Conservation (phyloP, 2,888 invertebrate genomes). For the Muscina levida region DNA sequence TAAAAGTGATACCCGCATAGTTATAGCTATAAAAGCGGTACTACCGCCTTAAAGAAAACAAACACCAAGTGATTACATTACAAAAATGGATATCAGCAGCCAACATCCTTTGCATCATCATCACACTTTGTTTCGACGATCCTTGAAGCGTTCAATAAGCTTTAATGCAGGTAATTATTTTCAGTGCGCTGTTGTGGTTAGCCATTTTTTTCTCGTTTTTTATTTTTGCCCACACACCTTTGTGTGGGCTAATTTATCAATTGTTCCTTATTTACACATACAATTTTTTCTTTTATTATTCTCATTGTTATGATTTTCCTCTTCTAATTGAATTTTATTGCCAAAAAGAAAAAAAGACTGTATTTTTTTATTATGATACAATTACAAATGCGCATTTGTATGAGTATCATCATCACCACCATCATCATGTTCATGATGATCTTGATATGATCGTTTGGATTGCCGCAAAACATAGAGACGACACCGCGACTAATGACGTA, state of each 20-base stretch:
- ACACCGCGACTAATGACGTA: slow-evolving; percentile 57
- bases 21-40: too few relatives aligned
- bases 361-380: slow-evolving; percentile 38
- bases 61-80: too few relatives aligned
- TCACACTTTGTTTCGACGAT: slow-evolving; percentile 56
- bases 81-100: slow-evolving; percentile 18
- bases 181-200: too few relatives aligned
- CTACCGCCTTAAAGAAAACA: too few relatives aligned
- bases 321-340: slow-evolving; percentile 59
- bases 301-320: slow-evolving; percentile 35
- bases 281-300: slow-evolving; percentile 8
- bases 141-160: slow-evolving; percentile 65
- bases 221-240: not conserved
- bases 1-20: too few relatives aligned
- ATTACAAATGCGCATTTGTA: slow-evolving; percentile 57
- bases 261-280: slow-evolving; percentile 48
- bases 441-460: not conserved
- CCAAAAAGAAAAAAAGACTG: too few relatives aligned
- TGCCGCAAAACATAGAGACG: slow-evolving; percentile 61
- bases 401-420: slow-evolving; percentile 31
- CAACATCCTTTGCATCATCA: slow-evolving; percentile 20
- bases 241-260: slow-evolving; percentile 19
- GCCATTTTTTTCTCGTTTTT: not conserved
- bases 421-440: not conserved
- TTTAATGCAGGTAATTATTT: slow-evolving; percentile 68